Conservation (phyloP, 2,113 vertebrate species). For the Hippocampus mohnikei region DNA sequence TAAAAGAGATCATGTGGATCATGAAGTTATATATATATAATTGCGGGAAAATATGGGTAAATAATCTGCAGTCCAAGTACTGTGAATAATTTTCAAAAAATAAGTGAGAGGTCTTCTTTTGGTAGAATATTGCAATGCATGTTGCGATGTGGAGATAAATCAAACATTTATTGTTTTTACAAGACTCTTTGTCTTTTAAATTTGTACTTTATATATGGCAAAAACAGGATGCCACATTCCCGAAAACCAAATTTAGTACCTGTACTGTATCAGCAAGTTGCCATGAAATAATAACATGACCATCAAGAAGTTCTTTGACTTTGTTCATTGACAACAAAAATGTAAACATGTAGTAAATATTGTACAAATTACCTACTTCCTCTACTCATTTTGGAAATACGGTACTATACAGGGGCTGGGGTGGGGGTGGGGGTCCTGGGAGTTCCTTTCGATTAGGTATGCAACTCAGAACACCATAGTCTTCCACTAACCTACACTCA, state of each 20-base stretch:
- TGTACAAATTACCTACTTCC: neutral
- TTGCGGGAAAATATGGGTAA: too few species aligned
- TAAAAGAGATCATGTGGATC: too few species aligned
- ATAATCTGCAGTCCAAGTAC: too few species aligned
- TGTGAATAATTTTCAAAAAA: too few species aligned
- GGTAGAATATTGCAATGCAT: too few species aligned
- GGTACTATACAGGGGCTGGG: neutral
- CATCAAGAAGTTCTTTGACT: neutral
- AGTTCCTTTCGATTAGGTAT: neutral
- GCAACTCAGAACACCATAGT: neutral
- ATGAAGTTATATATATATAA: too few species aligned
- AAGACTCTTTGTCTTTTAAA: too few species aligned
- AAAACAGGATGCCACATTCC: neutral
- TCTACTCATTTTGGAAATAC: neutral
- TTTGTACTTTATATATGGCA: neutral
- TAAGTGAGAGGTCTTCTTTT: too few species aligned
- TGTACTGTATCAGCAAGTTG: neutral
- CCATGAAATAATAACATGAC: neutral
- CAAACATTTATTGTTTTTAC: neutral
- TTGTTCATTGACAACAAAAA: slow-evolving; percentile 1
- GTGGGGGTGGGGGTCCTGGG: neutral
- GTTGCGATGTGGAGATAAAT: neutral
- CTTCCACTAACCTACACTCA: neutral
- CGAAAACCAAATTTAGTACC: neutral
- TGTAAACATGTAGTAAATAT: neutral